Conservation (phyloP, 2,797 vertebrate genomes). For the Prunella strophiata region DNA sequence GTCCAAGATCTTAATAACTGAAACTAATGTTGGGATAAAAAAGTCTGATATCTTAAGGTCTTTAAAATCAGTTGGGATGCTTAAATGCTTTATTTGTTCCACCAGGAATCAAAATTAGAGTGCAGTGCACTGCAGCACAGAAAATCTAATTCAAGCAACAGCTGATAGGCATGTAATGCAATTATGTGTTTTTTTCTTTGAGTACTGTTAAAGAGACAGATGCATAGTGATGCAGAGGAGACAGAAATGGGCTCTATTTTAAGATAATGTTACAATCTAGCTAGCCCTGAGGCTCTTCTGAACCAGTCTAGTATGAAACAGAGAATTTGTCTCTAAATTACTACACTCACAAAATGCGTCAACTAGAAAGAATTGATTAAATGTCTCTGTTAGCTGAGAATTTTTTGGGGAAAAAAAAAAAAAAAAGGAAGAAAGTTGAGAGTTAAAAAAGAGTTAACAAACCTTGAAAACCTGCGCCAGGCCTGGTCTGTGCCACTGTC, state of each 20-base stretch:
- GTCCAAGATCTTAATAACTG: not conserved
- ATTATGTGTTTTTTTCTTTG: conserved; percentile 36
- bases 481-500: conserved; percentile 52
- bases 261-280: not conserved
- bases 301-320: not conserved
- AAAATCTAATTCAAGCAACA: conserved; percentile 60
- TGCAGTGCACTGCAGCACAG: conserved; percentile 30
- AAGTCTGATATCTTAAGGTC: not conserved
- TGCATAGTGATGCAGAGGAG: conserved; percentile 27
- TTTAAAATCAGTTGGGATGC: conserved; percentile 13
- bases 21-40: not conserved
- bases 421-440: not conserved
- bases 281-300: not conserved
- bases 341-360: not conserved
- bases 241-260: conserved; percentile 36
- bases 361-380: not conserved
- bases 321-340: conserved; percentile 4
- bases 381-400: not conserved
- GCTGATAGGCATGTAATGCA: conserved; percentile 49
- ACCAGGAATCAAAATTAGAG: conserved; percentile 44
- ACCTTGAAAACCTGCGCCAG: conserved; percentile 55
- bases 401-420: rapidly evolving
- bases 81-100: conserved; percentile 28
- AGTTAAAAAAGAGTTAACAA: conserved; percentile 61
- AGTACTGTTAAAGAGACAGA: conserved; percentile 50